Evolutionary conservation across 2,888 invertebrate genomes (phyloP), one percentile per base, ranked within the genome.

Genomic region (Parelbella ahira): DNA sequence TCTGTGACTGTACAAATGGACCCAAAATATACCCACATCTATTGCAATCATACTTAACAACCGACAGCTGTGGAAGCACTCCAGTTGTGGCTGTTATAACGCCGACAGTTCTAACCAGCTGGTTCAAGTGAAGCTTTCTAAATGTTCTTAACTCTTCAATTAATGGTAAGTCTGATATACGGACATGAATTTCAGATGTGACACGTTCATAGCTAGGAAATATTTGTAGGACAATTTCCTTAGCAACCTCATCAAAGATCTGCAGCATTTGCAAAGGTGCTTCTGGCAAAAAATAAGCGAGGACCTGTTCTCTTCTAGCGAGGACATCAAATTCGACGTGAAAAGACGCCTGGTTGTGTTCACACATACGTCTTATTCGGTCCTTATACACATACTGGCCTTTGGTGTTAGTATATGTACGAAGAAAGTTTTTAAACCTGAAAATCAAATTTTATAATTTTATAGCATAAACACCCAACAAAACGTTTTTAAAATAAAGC

Each of bases 201-300:
- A 99, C 98, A 45, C 98, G 90, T 57, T 96, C 96, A 68, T 99
- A 99, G 61, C 97, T 96, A 0, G 99, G 98, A 66, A 96, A 99
- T 80, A 98, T 95, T 44, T 93, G 93, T 8, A 98, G 82, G 0
- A 99, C 98, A 51, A 99, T 93, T 36, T 94, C 94, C 69, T 95
- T 96, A n/a, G 96, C 95, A 0, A 97, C 97, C 80, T 96, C 94
- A 75, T 98, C 97, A 71, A 99, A 97, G 51, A 98, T 97, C 69
- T 94, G 93, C n/a, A 99, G 81, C 94, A 99, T 97, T 84, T 98
- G 97, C 51, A 94, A 91, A 0, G 99, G 99, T 0, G 99, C 99
- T 76, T 99, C 99, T 0, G 99, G 99, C 33, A 99, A 71, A 74
- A 99, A 99, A 76, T 97, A 99, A 0, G 98, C 98, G 29, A 99